Evolutionary conservation across 2,888 invertebrate genomes (phyloP), one percentile per base, ranked within the genome.

Genomic region (Nomada goodeniana): DNA sequence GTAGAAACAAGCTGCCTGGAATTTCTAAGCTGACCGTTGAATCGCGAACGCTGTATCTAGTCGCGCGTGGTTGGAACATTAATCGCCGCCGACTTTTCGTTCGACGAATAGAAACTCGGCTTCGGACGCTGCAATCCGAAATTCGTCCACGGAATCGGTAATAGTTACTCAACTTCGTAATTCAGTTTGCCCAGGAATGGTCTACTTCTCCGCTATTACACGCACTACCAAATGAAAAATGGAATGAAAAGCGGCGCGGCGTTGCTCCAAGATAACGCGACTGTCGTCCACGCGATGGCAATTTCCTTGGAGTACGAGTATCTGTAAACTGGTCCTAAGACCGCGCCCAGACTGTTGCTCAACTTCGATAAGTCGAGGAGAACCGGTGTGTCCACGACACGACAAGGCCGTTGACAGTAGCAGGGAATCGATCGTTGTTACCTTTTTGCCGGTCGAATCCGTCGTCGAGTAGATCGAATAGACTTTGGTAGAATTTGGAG

Each of bases 281-380:
- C 47, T 0, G 47, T 10, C 15, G 13, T 47, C 47, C 47, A 47
- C 47, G 47, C 47, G 13, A 47, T 47, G 64, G 61, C 71, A 36
- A 44, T 71, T 76, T 68, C 50, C 75, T 57, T 36, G 42, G 69
- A 10, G 50, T 11, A n/a, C 20, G 42, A 20, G 69, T 7, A 57
- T 57, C 87, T 80, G 87, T 87, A 87, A 87, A 87, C 87, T 85
- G 83, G 87, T 84, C 87, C 85, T 85, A 85, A 85, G 75, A 67
- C 87, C 87, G 87, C 87, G 83, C 87, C 87, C 85, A 86, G 59
- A 68, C 29, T 9, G 79, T 88, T 88, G 82, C 88, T 88, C 84
- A 88, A 88, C 88, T 86, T 83, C 72, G 70, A 76, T 73, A 82
- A 83, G 61, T 64, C 87, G 88, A 87, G 86, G 86, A 84, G 83